Evolutionary conservation across 1,140 invertebrate genomes (phyloP), one percentile per base, ranked within the genome.

Genomic region (Zaprionus kolodkinae): DNA sequence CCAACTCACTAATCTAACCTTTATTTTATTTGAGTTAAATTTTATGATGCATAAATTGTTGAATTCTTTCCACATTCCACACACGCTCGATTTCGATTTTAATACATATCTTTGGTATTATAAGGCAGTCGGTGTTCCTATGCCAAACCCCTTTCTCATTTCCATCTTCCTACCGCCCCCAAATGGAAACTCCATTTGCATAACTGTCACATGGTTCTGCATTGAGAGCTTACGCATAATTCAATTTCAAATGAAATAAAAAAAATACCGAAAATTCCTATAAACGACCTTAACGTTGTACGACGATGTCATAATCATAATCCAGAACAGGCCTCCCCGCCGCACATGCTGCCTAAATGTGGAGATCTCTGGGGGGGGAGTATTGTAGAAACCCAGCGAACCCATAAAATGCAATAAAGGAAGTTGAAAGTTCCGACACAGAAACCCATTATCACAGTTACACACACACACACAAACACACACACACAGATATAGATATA

Each of bases 371-470:
- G 4, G 6, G n/a, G n/a, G 40, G 4, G 6, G n/a, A 43, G 40
- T n/a, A 7, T 15, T 9, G n/a, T 15, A 45, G 40, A 62, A 61
- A 56, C 78, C 75, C 48, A 80, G 30, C 25, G 60, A 75, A 72
- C 52, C 84, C 85, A 89, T 89, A 89, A 89, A 89, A 90, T 81
- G 80, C 85, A 89, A 89, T 89, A 85, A 89, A 86, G 85, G 72
- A 89, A 89, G 85, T 89, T 90, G 85, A 85, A 90, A 90, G 85
- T 89, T 85, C 86, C 76, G 85, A 89, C 85, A 89, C 76, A 89
- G 86, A 89, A 89, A 90, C 86, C 85, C 85, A 89, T 89, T 89
- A 89, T 89, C 81, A 89, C 81, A 85, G 85, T 89, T 81, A 81
- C 72, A 65, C 74, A 79, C 73, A 72, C 35, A 36, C 17, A 25